Percentiles rank a stretch among this genome's conserved stretches.
Conservation (phyloP, 2,888 invertebrate species). For the Luperina testacea region DNA sequence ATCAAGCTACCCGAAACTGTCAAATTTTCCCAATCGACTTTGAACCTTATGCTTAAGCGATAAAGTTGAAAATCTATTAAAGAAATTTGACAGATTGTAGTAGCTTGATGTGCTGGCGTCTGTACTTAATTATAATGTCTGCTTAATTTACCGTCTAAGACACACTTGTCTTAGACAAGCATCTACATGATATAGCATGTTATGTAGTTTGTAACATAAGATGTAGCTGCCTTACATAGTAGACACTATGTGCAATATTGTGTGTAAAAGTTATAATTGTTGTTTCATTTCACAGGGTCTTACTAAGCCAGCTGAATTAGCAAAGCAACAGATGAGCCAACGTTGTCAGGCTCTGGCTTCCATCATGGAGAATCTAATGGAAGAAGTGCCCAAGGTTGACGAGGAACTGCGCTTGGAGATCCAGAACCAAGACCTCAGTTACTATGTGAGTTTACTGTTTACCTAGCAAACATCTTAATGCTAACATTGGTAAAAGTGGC, state of each 20-base stretch:
- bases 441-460: conserved; percentile 89
- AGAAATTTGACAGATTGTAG: too few species aligned
- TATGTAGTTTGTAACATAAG: conserved; percentile 14
- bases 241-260: not conserved
- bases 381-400: conserved; percentile 91
- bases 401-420: conserved; percentile 90
- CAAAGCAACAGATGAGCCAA: conserved; percentile 92
- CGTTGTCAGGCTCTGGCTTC: conserved; percentile 93
- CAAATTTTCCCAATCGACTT: too few species aligned
- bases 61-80: too few species aligned
- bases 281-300: conserved; percentile 74
- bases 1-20: too few species aligned
- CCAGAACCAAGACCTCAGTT: conserved; percentile 90
- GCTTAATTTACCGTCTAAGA: conserved; percentile 28
- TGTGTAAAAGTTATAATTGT: conserved; percentile 3
- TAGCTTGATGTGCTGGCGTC: too few species aligned
- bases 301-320: conserved; percentile 88
- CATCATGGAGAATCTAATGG: conserved; percentile 94
- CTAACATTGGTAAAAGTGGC: too few species aligned
- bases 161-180: conserved; percentile 27
- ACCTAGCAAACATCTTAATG: not conserved
- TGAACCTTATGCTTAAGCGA: too few species aligned
- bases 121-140: too few species aligned
- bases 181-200: conserved; percentile 35
- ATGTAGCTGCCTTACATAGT: conserved; percentile 18